Evolutionary conservation across 2,113 vertebrate genomes (phyloP), one percentile per base, ranked within the genome.

Genomic region (Cinclus cinclus): DNA sequence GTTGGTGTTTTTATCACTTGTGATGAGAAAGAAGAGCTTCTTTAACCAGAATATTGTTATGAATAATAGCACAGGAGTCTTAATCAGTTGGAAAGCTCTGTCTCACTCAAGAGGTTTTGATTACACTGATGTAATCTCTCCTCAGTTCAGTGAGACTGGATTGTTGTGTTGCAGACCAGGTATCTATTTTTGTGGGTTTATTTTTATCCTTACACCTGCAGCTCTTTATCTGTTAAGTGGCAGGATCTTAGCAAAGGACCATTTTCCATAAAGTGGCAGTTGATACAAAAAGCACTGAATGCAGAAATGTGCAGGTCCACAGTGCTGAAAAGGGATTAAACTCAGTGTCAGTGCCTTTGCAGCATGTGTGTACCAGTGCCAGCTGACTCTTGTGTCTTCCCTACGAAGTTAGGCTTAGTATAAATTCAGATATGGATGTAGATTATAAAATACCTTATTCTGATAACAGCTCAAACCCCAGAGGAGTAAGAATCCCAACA

Each of bases 11-110:
- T 94, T 90, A 87, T 53, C 4, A 10, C 47, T 68, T 53, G 42
- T 30, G 63, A 62, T 91, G 93, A 93, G 90, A 87, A 92, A 84
- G 73, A 96, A 87, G n/a, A 90, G 47, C 75, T 96, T 62, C 77
- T 94, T 94, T 93, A 93, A 49, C 11, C 37, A 52, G 58, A 60
- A 62, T 82, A 69, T 68, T 79, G 87, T 94, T 95, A 70, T 30
- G 92, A 93, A 94, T 89, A 97, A 79, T 83, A 96, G 83, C 81
- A 81, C 59, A 94, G 91, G 94, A 87, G 60, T 89, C 78, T 93
- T 95, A 95, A 94, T 94, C 86, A 77, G 67, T 47, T 80, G 82
- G 46, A 94, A 95, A 95, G 53, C 94, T 96, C 64, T 75, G 87
- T 68, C 74, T 97, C 80, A n/a, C 71, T 90, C 46, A 49, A 76